These are phyloP conservation scores for Harpalus rufipes DNA, from an alignment of 2,888 invertebrate genomes.

Conservation along the genomic window DNA sequence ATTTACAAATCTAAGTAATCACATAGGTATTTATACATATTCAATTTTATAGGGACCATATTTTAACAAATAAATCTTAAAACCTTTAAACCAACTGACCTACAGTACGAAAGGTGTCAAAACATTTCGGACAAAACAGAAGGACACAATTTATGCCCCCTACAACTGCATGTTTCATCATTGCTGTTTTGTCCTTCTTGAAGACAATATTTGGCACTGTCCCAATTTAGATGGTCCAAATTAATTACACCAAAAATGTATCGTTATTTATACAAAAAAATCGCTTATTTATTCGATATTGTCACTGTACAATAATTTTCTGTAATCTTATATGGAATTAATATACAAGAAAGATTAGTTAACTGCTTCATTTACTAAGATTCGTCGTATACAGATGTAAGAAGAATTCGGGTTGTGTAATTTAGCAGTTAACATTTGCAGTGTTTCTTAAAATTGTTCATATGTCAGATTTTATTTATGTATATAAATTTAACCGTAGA, in stretches of 20 bases:
- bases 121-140: neutral
- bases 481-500: neutral
- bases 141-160: neutral
- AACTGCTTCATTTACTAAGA: neutral
- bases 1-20: slow-evolving; percentile 39
- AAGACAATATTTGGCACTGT: slow-evolving; percentile 4
- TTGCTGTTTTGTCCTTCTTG: neutral
- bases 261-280: neutral
- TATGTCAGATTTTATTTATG: neutral
- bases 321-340: slow-evolving; percentile 5
- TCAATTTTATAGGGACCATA: slow-evolving; percentile 8
- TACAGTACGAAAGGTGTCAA: neutral
- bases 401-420: neutral
- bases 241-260: neutral
- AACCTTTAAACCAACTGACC: slow-evolving; percentile 2
- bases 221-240: neutral
- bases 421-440: neutral
- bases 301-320: slow-evolving; percentile 50
- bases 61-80: neutral
- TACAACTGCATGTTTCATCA: neutral
- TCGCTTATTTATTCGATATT: slow-evolving; percentile 10
- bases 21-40: slow-evolving; percentile 24
- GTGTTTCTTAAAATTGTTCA: neutral
- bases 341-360: neutral
- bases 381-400: neutral